Percentiles rank a stretch among this genome's conserved stretches.
These are phyloP conservation scores for Dicrostonyx torquatus DNA, from an alignment of 2,797 vertebrate genomes.

Conservation along the genomic window DNA sequence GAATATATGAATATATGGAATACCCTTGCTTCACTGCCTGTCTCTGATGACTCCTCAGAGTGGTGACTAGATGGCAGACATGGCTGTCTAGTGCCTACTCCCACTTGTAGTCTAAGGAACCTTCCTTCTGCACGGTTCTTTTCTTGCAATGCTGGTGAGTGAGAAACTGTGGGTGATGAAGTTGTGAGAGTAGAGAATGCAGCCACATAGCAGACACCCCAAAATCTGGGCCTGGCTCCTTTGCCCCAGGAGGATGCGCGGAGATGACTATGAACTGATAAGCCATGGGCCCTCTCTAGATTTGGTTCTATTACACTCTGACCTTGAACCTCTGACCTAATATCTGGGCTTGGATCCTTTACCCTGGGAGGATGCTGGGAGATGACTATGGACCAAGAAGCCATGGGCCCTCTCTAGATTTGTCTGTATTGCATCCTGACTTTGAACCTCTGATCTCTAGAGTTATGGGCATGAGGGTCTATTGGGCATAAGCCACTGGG, in stretches of 20 bases:
- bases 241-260: rapidly evolving
- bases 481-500: not conserved
- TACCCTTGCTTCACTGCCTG: rapidly evolving
- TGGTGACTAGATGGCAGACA: not conserved
- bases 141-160: not conserved
- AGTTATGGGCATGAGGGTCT: not conserved
- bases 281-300: not conserved
- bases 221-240: no score
- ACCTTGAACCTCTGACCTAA: not conserved
- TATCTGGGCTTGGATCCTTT: no score
- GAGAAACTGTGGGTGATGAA: not conserved
- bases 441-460: not conserved
- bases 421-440: not conserved
- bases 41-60: not conserved
- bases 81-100: not conserved
- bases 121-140: not conserved
- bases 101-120: not conserved
- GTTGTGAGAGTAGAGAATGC: no score
- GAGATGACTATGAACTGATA: not conserved
- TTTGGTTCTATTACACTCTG: not conserved
- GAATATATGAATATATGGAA: no score
- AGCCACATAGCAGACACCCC: not conserved
- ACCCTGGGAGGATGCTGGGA: rapidly evolving
- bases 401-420: no score
- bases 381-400: not conserved